Evolutionary conservation across 92 coral and sea anemone species (phyloP), one percentile per base, ranked within the genome.

Genomic region (Pocillopora grandis): DNA sequence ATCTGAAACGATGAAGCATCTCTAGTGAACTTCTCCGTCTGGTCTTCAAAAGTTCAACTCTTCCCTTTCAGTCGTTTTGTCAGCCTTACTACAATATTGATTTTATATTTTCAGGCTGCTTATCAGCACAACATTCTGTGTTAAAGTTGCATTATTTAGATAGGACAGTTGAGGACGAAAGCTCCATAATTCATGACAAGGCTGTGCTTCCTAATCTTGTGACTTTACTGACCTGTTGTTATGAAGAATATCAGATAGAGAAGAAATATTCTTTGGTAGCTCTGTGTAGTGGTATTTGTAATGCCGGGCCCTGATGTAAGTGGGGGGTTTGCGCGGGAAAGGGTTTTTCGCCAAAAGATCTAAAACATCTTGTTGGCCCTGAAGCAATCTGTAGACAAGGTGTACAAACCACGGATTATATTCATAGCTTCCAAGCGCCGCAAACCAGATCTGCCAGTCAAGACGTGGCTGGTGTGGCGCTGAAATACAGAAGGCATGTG

Each of bases 361-460:
- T 37, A 96, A 77, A 68, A 96, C 99, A 20, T 92, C 98, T 72
- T 86, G 92, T 66, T 96, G 87, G 55, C 99, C 98, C 23, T 87
- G 93, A 14, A 96, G 89, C 18, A 96, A 88, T 69, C 87, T 86
- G 83, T 92, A 96, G 18, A 94, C 92, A 71, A 96, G 68, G 76
- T 96, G 96, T 33, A 96, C 97, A 58, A 96, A 94, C 99, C 99
- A 96, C 2, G 98, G 97, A 23, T 96, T 94, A 94, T 92, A 95
- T 8, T 96, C 90, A 82, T 96, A 96, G 19, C 94, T 89, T 27
- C 95, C 98, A 7, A 96, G 92, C 0, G 99, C 99, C 6, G 99
- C 99, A 79, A 96, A 96, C 99, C 99, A 96, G 92, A 96, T 92
- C 85, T 96, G 99, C 99, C 99, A 96, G 86, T 96, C 99, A 49